These are phyloP conservation scores for Leptinotarsa juncta DNA, from an alignment of 2,888 invertebrate genomes.

Conservation along the genomic window DNA sequence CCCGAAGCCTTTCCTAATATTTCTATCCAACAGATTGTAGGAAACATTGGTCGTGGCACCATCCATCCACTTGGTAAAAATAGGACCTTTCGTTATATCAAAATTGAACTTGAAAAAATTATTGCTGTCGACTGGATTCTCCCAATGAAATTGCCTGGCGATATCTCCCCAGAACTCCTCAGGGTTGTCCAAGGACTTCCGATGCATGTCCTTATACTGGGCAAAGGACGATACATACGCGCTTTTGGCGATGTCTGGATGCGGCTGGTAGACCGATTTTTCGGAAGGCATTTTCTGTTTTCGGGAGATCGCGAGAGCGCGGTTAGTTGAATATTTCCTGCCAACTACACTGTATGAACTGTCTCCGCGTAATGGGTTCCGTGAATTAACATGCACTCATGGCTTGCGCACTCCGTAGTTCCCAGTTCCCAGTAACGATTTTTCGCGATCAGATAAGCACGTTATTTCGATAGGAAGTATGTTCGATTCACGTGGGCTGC, in stretches of 20 bases:
- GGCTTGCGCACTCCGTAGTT: constrained; percentile 5
- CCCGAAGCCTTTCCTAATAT: constrained; percentile 88
- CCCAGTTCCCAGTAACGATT: constrained; percentile 2
- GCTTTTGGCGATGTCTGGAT: constrained; percentile 69
- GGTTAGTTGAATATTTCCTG: background rate
- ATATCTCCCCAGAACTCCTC: constrained; percentile 94
- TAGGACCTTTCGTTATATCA: constrained; percentile 86
- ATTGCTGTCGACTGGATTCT: constrained; percentile 78
- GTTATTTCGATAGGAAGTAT: background rate
- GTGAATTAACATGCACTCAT: constrained; percentile 1
- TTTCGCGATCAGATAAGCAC: constrained; percentile 10
- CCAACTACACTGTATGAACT: background rate
- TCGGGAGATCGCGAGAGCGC: background rate
- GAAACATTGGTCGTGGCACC: constrained; percentile 95
- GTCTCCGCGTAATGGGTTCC: constrained; percentile 2
- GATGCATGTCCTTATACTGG: constrained; percentile 86
- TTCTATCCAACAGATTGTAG: constrained; percentile 94
- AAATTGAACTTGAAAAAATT: constrained; percentile 93
- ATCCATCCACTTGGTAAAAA: constrained; percentile 94
- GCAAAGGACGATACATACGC: constrained; percentile 78
- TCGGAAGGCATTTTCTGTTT: constrained; percentile 69
- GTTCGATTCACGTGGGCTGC: constrained; percentile 3
- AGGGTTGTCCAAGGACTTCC: constrained; percentile 88
- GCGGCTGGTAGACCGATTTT: constrained; percentile 71
- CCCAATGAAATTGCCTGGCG: constrained; percentile 95